phyloP scores from a whole-genome alignment of 1,140 invertebrate species.

The Cydia amplana region DNA sequence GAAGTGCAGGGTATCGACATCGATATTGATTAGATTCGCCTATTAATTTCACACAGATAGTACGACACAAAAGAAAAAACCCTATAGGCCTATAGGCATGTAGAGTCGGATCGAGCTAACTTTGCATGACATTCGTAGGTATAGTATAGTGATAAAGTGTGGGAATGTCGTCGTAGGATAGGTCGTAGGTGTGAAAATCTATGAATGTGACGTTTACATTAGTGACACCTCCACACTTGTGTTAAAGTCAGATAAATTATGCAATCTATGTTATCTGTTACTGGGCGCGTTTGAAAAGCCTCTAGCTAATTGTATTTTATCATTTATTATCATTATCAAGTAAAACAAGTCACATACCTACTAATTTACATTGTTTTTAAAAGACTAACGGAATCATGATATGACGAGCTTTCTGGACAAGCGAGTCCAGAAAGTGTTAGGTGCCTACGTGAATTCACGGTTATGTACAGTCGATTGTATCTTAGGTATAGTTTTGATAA shows the following conservation, averaged over 20 bases:
- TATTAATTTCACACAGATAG: not conserved
- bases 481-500: not conserved
- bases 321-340: not conserved
- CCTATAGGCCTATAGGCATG: no score
- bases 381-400: not conserved
- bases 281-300: not conserved
- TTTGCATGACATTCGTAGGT: no score
- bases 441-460: not conserved
- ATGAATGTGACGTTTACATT: no score
- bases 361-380: no score
- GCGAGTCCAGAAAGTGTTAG: no score
- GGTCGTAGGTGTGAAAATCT: no score
- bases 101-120: no score
- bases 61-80: not conserved
- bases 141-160: no score
- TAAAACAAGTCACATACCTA: not conserved
- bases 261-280: no score
- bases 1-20: not conserved
- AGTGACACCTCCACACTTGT: no score
- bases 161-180: no score
- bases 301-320: not conserved
- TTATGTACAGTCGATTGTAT: not conserved
- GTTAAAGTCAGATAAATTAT: no score
- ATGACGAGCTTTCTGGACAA: not conserved
- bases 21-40: not conserved